Percentiles rank a stretch among this genome's conserved stretches.
Evolutionary conservation across 2,888 invertebrate species (phyloP).

Genomic region (Nemoura dubitans): DNA sequence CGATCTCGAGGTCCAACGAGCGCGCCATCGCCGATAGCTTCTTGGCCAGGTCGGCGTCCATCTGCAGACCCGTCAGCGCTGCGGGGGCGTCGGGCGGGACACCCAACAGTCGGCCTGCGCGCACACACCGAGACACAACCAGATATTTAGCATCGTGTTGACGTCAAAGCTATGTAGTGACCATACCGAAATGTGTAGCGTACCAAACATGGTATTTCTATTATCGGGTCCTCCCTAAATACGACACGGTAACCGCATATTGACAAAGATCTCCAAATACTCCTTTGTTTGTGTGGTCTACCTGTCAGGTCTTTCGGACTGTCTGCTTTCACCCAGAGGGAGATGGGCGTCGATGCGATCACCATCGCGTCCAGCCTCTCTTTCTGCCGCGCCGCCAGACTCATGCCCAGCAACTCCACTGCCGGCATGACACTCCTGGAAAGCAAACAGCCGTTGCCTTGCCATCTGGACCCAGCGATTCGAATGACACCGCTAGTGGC

Average conservation of each 20-base stretch:
- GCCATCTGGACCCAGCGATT: too few species aligned
- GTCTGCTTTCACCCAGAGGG: not conserved
- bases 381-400: not conserved
- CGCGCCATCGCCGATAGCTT: not conserved
- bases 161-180: too few species aligned
- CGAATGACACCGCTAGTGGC: too few species aligned
- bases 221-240: too few species aligned
- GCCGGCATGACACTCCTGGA: not conserved
- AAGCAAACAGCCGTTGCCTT: not conserved
- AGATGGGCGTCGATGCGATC: not conserved
- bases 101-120: not conserved
- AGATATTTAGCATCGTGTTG: too few species aligned
- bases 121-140: not conserved
- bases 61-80: not conserved
- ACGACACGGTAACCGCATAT: too few species aligned
- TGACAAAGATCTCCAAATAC: too few species aligned
- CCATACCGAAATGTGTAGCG: too few species aligned
- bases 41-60: not conserved
- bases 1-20: not conserved
- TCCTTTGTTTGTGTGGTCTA: not conserved
- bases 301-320: not conserved
- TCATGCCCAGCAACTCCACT: not conserved
- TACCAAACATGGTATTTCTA: too few species aligned
- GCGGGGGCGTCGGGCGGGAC: not conserved
- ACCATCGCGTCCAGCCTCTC: not conserved